phyloP scores from a whole-genome alignment of 2,797 vertebrate genomes.

The Myotis findleyi region DNA sequence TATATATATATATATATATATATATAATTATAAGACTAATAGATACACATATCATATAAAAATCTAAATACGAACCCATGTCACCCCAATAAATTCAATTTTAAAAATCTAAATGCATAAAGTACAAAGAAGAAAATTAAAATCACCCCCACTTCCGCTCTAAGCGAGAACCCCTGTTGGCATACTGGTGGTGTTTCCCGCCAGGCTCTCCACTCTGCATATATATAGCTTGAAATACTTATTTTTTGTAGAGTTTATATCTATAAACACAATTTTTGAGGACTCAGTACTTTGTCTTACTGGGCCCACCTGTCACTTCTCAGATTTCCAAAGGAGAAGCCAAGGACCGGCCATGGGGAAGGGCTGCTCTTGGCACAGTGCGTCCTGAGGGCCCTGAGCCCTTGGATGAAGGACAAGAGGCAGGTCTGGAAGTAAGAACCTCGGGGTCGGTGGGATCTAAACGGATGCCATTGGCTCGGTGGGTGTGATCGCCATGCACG shows the following conservation, averaged over 20 bases:
- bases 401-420: not conserved
- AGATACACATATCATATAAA: not conserved
- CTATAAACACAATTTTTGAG: not conserved
- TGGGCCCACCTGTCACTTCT: not conserved
- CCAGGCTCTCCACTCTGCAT: not conserved
- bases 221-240: not conserved
- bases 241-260: not conserved
- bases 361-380: not conserved
- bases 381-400: not conserved
- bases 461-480: fast-evolving
- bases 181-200: fast-evolving
- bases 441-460: not conserved
- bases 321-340: not conserved
- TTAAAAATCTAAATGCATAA: no score
- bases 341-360: not conserved
- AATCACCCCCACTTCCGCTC: no score
- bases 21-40: not conserved
- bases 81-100: not conserved
- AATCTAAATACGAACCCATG: not conserved
- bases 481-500: no score
- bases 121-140: no score
- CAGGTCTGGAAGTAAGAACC: not conserved
- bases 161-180: fast-evolving
- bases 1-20: no score
- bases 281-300: no score